A percentile compares a stretch with the other conserved stretches of the same genome.
phyloP scores from a whole-genome alignment of 23 tunicate genomes.

The Ascidia mentula region DNA sequence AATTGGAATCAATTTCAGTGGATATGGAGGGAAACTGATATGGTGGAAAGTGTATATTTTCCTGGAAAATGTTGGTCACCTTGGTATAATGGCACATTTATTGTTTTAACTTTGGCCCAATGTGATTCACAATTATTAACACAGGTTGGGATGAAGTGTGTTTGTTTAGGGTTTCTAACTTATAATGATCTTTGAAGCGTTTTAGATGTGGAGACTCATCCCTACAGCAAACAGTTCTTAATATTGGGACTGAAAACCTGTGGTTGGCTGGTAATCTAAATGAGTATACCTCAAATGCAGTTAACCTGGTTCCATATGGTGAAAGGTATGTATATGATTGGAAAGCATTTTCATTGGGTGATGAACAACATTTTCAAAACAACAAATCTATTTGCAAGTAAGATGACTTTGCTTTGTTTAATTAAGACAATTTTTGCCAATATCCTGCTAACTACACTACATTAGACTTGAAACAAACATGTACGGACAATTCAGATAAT shows the following conservation, averaged over 20 bases:
- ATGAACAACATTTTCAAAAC: neutral
- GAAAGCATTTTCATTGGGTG: slow-evolving; percentile 23
- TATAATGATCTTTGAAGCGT: slow-evolving; percentile 13
- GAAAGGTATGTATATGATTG: slow-evolving; percentile 28
- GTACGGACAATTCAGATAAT: too few relatives aligned
- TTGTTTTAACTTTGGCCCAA: slow-evolving; percentile 10
- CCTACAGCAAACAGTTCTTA: slow-evolving; percentile 38
- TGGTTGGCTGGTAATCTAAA: slow-evolving; percentile 21
- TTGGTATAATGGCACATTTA: neutral
- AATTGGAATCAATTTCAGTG: slow-evolving; percentile 14
- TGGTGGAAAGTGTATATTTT: slow-evolving; percentile 18
- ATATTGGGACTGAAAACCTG: slow-evolving; percentile 35
- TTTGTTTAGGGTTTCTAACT: neutral
- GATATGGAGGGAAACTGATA: slow-evolving; percentile 26
- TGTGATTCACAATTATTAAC: slow-evolving; percentile 14
- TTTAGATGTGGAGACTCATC: slow-evolving; percentile 58
- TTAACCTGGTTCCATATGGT: slow-evolving; percentile 23
- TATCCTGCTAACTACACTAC: too few relatives aligned
- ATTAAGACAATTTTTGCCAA: too few relatives aligned
- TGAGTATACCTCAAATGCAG: neutral
- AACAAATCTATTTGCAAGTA: slow-evolving; percentile 11
- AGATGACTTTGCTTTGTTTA: neutral
- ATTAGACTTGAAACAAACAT: too few relatives aligned
- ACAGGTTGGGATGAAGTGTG: slow-evolving; percentile 22
- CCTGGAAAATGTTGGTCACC: slow-evolving; percentile 34